Evolutionary conservation across 1,140 invertebrate genomes (phyloP).

Genomic region (Pachypeltis micranthus): DNA sequence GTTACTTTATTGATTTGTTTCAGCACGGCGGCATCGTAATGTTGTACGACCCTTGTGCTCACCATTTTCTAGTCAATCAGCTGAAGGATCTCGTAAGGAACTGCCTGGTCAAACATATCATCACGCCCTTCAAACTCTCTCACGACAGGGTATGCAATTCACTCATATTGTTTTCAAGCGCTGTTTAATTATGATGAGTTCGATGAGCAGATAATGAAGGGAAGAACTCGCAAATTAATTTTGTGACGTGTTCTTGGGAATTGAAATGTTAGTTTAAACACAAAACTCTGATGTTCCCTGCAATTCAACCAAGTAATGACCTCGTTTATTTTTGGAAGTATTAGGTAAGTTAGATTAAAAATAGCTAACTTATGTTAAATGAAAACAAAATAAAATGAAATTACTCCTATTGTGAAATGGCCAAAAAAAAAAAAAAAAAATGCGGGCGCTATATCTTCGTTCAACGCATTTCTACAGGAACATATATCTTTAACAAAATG

Average conservation of each 20-base stretch:
- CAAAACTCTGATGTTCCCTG: no score
- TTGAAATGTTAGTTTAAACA: no score
- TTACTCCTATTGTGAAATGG: no score
- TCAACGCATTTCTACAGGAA: no score
- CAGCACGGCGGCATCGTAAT: constrained; percentile 73
- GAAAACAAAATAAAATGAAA: no score
- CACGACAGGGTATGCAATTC: constrained; percentile 50
- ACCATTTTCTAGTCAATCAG: constrained; percentile 47
- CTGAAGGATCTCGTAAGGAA: constrained; percentile 50
- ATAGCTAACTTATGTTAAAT: no score
- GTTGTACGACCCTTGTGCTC: constrained; percentile 79
- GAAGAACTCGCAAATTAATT: neutral
- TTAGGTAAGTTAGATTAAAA: no score
- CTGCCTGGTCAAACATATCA: constrained; percentile 68
- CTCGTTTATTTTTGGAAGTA: no score
- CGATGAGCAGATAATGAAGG: neutral
- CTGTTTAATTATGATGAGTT: neutral
- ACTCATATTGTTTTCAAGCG: neutral
- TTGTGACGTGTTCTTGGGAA: neutral
- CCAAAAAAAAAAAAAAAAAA: no score
- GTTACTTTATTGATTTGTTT: constrained; percentile 27
- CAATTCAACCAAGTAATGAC: no score
- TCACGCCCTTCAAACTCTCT: constrained; percentile 58
- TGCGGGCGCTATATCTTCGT: no score
- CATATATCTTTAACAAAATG: no score